Conservation (phyloP, 2,113 vertebrate species). For the Carassius carassius region DNA sequence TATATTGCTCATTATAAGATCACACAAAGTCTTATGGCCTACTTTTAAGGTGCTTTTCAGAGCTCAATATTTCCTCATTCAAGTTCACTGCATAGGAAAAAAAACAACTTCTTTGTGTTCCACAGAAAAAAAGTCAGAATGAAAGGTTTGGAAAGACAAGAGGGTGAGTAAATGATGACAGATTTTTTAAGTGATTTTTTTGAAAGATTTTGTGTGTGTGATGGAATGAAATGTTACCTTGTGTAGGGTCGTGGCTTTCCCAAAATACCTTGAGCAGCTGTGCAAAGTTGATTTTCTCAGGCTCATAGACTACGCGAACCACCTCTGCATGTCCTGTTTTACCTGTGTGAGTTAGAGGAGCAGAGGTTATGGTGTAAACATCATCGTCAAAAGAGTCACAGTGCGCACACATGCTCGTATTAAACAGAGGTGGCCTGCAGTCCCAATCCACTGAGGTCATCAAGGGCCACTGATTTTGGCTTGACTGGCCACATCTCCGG, state of each 20-base stretch:
- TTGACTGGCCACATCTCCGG: neutral
- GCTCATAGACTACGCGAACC: constrained; percentile 86
- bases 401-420: neutral
- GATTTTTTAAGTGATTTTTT: neutral
- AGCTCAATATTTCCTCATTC: neutral
- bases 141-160: neutral
- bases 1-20: no score
- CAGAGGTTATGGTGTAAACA: neutral
- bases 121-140: neutral
- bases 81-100: neutral
- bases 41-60: neutral
- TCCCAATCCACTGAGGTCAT: constrained; percentile 21
- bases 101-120: neutral
- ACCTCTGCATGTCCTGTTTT: constrained; percentile 87
- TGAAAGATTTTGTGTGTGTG: neutral
- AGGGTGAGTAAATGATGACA: neutral
- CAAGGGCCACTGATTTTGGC: neutral
- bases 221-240: constrained; percentile 79
- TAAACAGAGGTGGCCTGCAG: neutral
- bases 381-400: neutral
- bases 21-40: neutral
- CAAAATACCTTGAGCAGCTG: constrained; percentile 82
- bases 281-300: constrained; percentile 83
- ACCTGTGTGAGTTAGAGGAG: constrained; percentile 57
- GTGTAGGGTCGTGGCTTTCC: constrained; percentile 80